A percentile compares a stretch with the other conserved stretches of the same genome.
Conservation (phyloP, 2,797 vertebrate species). For the Protosalanx chinensis region DNA sequence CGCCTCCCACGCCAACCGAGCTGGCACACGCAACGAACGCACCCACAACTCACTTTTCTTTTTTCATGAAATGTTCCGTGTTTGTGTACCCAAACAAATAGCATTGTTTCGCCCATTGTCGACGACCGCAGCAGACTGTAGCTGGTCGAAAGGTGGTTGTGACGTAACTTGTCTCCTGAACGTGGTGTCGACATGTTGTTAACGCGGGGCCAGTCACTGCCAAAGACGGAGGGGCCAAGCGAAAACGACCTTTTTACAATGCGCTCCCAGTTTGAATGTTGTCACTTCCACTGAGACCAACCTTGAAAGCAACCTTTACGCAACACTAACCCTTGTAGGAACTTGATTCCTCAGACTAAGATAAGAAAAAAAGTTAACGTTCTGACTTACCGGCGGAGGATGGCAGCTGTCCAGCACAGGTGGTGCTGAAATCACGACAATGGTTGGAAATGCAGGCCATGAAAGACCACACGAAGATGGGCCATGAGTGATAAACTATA, state of each 20-base stretch:
- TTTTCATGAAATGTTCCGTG: no score
- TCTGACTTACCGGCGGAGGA: not conserved
- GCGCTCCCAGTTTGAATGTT: no score
- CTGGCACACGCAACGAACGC: no score
- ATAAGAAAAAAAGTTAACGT: not conserved
- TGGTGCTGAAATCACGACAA: slow-evolving; percentile 43
- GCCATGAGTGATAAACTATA: no score
- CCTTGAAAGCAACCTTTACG: no score
- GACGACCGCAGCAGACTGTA: not conserved
- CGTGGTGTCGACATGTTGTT: no score
- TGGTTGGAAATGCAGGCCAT: not conserved
- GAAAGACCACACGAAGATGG: not conserved
- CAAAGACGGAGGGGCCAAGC: slow-evolving; percentile 3
- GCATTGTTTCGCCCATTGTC: not conserved
- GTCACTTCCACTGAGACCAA: not conserved
- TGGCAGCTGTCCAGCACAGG: slow-evolving; percentile 42
- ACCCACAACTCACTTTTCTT: no score
- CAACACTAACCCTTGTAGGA: no score
- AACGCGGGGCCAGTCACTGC: slow-evolving; percentile 3
- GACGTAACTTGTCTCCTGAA: no score
- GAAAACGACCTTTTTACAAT: slow-evolving; percentile 4
- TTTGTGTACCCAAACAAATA: not conserved
- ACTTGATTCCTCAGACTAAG: no score
- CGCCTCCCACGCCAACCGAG: no score
- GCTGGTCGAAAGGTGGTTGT: no score